phyloP scores from a whole-genome alignment of 1,140 invertebrate species.

The Hycleus phaleratus region DNA sequence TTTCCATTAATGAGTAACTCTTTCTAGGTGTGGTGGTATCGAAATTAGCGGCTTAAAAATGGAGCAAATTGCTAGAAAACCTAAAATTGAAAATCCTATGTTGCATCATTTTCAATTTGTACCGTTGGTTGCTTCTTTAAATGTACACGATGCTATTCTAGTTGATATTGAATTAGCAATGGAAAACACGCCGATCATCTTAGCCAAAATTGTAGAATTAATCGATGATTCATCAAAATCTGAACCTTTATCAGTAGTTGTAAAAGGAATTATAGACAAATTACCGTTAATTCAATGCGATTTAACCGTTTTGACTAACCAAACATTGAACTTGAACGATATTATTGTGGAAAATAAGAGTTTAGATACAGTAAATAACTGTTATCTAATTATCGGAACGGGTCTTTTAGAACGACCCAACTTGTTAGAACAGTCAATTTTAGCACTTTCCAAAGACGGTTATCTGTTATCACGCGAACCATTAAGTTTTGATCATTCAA shows the following conservation, averaged over 20 bases:
- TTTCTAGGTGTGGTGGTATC: constrained; percentile 62
- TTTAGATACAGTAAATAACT: too few species aligned
- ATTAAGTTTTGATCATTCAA: too few species aligned
- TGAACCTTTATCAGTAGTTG: constrained; percentile 48
- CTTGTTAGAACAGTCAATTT: too few species aligned
- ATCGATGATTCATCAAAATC: constrained; percentile 46
- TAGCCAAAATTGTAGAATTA: constrained; percentile 66
- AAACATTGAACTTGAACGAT: constrained; percentile 34
- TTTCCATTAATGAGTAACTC: too few species aligned
- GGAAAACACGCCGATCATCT: constrained; percentile 62
- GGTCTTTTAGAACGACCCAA: too few species aligned
- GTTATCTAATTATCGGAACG: too few species aligned
- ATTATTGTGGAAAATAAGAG: too few species aligned
- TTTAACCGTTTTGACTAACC: constrained; percentile 44
- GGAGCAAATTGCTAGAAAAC: constrained; percentile 58
- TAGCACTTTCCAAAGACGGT: too few species aligned
- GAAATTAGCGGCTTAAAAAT: constrained; percentile 75
- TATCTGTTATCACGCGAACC: too few species aligned
- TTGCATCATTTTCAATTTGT: constrained; percentile 68
- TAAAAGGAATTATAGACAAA: constrained; percentile 51
- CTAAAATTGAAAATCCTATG: constrained; percentile 53
- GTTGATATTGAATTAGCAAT: constrained; percentile 60
- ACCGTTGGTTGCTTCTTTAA: constrained; percentile 54
- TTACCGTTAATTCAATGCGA: constrained; percentile 52
- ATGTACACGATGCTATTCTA: constrained; percentile 57